Evolutionary conservation across 2,888 invertebrate genomes (phyloP).

Genomic region (Diarsia mendica): DNA sequence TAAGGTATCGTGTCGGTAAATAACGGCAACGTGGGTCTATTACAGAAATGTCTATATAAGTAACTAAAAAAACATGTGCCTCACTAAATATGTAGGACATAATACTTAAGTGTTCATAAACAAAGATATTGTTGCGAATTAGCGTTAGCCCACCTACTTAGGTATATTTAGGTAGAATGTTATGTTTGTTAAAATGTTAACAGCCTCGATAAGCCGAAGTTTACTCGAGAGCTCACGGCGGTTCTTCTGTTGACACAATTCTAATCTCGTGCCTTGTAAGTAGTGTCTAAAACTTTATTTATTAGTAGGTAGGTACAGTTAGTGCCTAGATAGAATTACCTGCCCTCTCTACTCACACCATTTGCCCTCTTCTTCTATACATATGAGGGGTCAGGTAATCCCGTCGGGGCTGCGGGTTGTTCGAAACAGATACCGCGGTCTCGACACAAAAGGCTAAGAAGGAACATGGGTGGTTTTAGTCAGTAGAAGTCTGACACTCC

Average conservation of each 20-base stretch:
- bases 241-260: constrained; percentile 17
- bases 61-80: neutral
- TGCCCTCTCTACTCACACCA: too few species aligned
- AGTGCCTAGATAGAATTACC: too few species aligned
- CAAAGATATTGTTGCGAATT: neutral
- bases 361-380: too few species aligned
- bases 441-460: too few species aligned
- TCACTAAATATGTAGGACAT: neutral
- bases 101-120: too few species aligned
- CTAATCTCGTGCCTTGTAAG: neutral
- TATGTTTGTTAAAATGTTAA: too few species aligned
- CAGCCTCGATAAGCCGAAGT: constrained; percentile 5
- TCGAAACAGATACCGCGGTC: too few species aligned
- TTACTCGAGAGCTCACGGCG: constrained; percentile 6
- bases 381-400: too few species aligned
- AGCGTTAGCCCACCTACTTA: neutral
- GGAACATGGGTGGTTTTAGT: too few species aligned
- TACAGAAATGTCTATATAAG: neutral
- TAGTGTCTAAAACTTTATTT: neutral
- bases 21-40: neutral
- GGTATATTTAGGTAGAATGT: neutral
- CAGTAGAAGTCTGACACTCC: too few species aligned
- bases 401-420: too few species aligned
- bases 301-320: neutral
- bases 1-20: neutral